phyloP scores from a whole-genome alignment of 2,113 vertebrate species.

The Seriola rivoliana region DNA sequence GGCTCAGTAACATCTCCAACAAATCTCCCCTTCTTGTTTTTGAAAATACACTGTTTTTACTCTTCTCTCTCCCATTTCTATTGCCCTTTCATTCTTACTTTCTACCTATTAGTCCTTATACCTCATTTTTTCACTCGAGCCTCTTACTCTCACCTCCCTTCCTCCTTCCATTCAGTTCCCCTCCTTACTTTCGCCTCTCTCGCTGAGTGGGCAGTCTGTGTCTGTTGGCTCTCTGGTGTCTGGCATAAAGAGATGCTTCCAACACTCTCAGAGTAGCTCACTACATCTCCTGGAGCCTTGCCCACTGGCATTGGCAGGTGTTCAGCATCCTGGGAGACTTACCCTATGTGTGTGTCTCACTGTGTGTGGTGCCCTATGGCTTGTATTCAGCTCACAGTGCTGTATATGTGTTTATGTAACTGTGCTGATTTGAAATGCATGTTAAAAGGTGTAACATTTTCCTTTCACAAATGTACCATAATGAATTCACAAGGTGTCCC shows the following conservation, averaged over 20 bases:
- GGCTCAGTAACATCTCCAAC: slow-evolving; percentile 21
- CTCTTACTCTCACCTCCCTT: slow-evolving; percentile 17
- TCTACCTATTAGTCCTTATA: slow-evolving; percentile 31
- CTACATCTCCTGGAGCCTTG: slow-evolving; percentile 56
- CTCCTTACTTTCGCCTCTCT: slow-evolving; percentile 33
- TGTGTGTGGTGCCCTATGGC: slow-evolving; percentile 30
- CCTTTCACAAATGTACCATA: neutral
- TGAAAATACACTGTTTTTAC: slow-evolving; percentile 15
- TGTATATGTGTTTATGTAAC: slow-evolving; percentile 8
- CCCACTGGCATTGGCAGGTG: slow-evolving; percentile 64
- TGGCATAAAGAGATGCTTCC: slow-evolving; percentile 52
- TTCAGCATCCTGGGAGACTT: slow-evolving; percentile 50
- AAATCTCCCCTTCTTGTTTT: slow-evolving; percentile 27
- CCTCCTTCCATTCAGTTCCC: slow-evolving; percentile 37
- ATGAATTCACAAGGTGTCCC: neutral
- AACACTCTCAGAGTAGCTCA: slow-evolving; percentile 45
- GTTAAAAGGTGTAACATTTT: slow-evolving; percentile 1
- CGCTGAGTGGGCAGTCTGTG: slow-evolving; percentile 52
- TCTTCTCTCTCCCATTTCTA: neutral
- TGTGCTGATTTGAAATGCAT: slow-evolving; percentile 21
- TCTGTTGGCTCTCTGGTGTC: slow-evolving; percentile 37
- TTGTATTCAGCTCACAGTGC: slow-evolving; percentile 11
- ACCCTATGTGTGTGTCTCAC: slow-evolving; percentile 30
- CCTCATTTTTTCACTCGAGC: neutral
- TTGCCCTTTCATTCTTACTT: slow-evolving; percentile 28